Evolutionary conservation across 1,140 invertebrate genomes (phyloP).

Genomic region (Oncopeltus fasciatus): DNA sequence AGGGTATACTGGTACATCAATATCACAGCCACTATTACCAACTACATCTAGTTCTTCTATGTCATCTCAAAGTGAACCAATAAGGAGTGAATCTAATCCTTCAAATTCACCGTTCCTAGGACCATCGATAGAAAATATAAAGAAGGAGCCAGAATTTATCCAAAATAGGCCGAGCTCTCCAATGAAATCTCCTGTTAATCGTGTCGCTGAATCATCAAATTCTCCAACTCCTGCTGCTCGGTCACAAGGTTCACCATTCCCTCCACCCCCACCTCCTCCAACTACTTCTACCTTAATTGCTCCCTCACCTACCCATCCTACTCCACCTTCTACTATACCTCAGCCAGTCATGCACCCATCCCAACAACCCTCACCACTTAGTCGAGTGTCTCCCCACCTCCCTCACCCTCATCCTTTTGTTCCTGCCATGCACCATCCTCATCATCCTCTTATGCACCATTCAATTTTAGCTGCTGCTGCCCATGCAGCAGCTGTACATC

Average conservation of each 20-base stretch:
- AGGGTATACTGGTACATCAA: constrained; percentile 38
- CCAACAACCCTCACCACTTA: constrained; percentile 43
- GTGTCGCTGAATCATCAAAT: constrained; percentile 31
- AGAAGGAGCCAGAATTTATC: constrained; percentile 49
- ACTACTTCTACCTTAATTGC: constrained; percentile 24
- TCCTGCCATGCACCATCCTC: constrained; percentile 46
- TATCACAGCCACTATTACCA: constrained; percentile 27
- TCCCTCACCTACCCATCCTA: constrained; percentile 30
- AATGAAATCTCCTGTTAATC: constrained; percentile 31
- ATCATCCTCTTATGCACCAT: constrained; percentile 51
- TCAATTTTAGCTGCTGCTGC: constrained; percentile 43
- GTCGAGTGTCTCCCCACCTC: constrained; percentile 35
- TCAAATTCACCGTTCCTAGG: constrained; percentile 21
- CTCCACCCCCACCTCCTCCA: constrained; percentile 22
- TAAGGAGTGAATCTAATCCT: constrained; percentile 10
- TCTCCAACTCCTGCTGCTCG: constrained; percentile 21
- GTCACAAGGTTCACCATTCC: constrained; percentile 23
- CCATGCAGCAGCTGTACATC: constrained; percentile 30
- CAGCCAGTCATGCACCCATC: constrained; percentile 52
- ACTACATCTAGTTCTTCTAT: constrained; percentile 23
- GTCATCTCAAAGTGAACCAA: constrained; percentile 10
- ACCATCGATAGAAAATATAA: constrained; percentile 47
- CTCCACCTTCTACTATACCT: constrained; percentile 47
- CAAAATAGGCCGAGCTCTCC: constrained; percentile 32
- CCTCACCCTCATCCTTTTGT: constrained; percentile 47